A percentile compares a stretch with the other conserved stretches of the same genome.
phyloP scores from a whole-genome alignment of 2,888 invertebrate genomes.

The Caenorhabditis sp. region DNA sequence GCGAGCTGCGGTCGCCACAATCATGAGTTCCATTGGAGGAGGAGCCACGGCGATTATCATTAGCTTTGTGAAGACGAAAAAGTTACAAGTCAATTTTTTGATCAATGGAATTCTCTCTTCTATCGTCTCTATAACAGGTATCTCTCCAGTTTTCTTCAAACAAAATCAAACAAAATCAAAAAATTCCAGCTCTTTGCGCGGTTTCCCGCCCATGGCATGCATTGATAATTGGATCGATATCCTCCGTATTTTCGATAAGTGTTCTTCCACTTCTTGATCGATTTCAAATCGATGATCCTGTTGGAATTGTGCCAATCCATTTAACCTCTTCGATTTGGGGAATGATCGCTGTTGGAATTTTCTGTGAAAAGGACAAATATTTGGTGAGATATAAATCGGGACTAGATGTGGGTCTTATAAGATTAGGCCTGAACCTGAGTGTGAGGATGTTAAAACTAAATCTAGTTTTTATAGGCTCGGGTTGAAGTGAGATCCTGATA shows the following conservation, averaged over 20 bases:
- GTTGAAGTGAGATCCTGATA: too few species aligned
- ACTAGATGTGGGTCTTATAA: too few species aligned
- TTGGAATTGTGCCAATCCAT: slow-evolving; percentile 63
- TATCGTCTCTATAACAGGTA: slow-evolving; percentile 61
- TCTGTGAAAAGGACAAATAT: slow-evolving; percentile 67
- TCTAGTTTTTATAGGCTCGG: too few species aligned
- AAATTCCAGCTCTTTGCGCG: slow-evolving; percentile 58
- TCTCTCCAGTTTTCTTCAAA: too few species aligned
- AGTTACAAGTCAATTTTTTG: slow-evolving; percentile 57
- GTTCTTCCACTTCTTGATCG: slow-evolving; percentile 57
- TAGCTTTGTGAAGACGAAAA: slow-evolving; percentile 55
- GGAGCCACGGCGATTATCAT: slow-evolving; percentile 65
- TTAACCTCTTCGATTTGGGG: slow-evolving; percentile 68
- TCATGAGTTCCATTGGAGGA: slow-evolving; percentile 66
- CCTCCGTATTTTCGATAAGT: slow-evolving; percentile 53
- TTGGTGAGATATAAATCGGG: slow-evolving; percentile 61
- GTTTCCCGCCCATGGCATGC: slow-evolving; percentile 64
- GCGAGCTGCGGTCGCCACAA: slow-evolving; percentile 61
- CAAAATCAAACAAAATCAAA: too few species aligned
- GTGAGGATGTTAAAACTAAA: too few species aligned
- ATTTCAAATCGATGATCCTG: slow-evolving; percentile 58
- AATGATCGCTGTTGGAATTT: slow-evolving; percentile 72
- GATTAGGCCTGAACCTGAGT: too few species aligned
- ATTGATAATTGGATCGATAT: slow-evolving; percentile 58
- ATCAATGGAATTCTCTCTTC: slow-evolving; percentile 62